phyloP scores from a whole-genome alignment of 2,113 vertebrate genomes.

The Mixornis gularis region DNA sequence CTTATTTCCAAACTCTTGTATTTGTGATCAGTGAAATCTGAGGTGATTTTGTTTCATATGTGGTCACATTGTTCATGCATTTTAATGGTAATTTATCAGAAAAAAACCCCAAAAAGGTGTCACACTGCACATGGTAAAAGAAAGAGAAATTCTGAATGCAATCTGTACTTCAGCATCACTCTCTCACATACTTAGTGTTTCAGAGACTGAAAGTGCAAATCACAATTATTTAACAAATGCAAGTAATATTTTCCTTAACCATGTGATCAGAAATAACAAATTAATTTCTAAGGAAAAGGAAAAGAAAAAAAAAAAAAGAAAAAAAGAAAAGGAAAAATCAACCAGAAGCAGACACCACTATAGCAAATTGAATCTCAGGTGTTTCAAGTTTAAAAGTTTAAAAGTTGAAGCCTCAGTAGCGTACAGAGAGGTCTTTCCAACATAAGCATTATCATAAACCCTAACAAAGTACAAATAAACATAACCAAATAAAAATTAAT shows the following conservation, averaged over 20 bases:
- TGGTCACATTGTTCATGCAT: not conserved
- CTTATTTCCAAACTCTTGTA: not conserved
- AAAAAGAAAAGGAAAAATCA: not conserved
- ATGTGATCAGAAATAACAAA: not conserved
- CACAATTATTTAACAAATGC: not conserved
- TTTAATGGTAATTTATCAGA: not conserved
- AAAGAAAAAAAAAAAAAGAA: not conserved
- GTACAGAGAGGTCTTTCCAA: not conserved
- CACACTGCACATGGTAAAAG: not conserved
- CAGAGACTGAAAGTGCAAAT: not conserved
- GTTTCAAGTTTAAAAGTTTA: not conserved
- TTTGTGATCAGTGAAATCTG: not conserved
- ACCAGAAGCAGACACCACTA: not conserved
- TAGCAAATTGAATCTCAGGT: not conserved
- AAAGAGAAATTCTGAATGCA: not conserved
- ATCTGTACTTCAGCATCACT: not conserved
- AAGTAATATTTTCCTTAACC: not conserved
- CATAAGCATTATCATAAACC: not conserved
- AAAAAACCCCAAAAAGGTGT: not conserved
- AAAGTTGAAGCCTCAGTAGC: not conserved
- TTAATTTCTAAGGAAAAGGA: not conserved
- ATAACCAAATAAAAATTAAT: not conserved
- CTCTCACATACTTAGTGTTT: not conserved
- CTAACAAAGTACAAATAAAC: not conserved
- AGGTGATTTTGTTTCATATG: not conserved